A percentile compares a stretch with the other conserved stretches of the same genome.
These are phyloP conservation scores for Steinernema feltiae DNA, from an alignment of 1,140 invertebrate genomes.

Conservation along the genomic window DNA sequence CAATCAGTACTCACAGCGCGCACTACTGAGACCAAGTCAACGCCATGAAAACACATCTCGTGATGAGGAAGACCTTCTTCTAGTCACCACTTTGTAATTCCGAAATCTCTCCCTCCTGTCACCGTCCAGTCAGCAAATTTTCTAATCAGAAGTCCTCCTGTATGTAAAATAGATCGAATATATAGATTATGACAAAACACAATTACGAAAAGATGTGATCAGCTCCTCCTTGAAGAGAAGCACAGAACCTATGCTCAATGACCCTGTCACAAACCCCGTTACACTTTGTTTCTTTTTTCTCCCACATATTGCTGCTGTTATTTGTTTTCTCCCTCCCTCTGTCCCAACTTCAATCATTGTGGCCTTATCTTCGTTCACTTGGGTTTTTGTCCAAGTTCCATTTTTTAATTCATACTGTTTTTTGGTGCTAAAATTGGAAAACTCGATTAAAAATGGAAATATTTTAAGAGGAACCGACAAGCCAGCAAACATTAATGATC, in stretches of 20 bases:
- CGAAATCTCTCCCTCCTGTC: not conserved
- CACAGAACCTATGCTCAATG: slow-evolving; percentile 1
- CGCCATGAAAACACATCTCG: slow-evolving; percentile 24
- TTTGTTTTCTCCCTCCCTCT: not conserved
- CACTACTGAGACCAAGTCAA: slow-evolving; percentile 42
- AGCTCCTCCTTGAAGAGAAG: not conserved
- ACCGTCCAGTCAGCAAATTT: too few relatives aligned
- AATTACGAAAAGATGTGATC: not conserved
- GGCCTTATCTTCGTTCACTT: slow-evolving; percentile 3
- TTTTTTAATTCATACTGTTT: not conserved
- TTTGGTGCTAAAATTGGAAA: not conserved
- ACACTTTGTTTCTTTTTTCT: not conserved
- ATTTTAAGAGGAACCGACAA: not conserved
- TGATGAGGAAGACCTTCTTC: slow-evolving; percentile 41
- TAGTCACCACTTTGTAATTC: slow-evolving; percentile 47
- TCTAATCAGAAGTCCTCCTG: not conserved
- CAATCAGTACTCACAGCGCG: slow-evolving; percentile 54
- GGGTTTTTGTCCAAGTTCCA: not conserved
- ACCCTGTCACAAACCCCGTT: not conserved
- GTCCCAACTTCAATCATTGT: not conserved
- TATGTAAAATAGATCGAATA: not conserved
- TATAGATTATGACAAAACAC: too few relatives aligned
- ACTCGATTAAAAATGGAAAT: not conserved
- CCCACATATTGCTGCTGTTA: not conserved
- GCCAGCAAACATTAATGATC: too few relatives aligned